phyloP scores from a whole-genome alignment of 1,140 invertebrate genomes.

The Drosophila prosaltans region DNA sequence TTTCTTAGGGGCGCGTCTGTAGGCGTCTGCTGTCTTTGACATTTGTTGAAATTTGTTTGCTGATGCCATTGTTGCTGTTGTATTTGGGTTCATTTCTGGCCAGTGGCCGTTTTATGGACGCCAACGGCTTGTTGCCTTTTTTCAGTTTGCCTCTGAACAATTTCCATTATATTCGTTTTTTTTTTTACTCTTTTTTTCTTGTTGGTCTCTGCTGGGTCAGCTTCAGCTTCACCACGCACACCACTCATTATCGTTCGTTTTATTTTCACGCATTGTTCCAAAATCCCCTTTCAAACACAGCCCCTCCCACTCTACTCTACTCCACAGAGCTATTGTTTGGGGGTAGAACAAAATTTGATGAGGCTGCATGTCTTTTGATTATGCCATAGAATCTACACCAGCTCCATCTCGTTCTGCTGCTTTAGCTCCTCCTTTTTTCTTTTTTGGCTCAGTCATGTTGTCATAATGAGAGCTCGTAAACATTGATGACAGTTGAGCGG shows the following conservation, averaged over 20 bases:
- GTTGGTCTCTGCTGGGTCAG: constrained; percentile 50
- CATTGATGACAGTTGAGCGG: constrained; percentile 73
- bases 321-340: constrained; percentile 11
- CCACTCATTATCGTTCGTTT: constrained; percentile 64
- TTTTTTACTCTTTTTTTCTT: neutral
- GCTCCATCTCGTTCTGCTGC: neutral
- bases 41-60: constrained; percentile 10
- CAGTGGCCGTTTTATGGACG: constrained; percentile 57
- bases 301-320: neutral
- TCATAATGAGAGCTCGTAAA: constrained; percentile 75
- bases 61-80: neutral
- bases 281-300: constrained; percentile 18
- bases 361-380: constrained; percentile 75
- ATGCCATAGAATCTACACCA: constrained; percentile 42
- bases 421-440: neutral
- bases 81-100: constrained; percentile 36
- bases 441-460: constrained; percentile 40
- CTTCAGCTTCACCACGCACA: constrained; percentile 52
- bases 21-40: constrained; percentile 8
- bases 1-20: neutral
- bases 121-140: constrained; percentile 74
- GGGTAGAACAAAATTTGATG: constrained; percentile 58
- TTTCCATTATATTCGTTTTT: constrained; percentile 17
- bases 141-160: constrained; percentile 45
- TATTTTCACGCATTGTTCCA: constrained; percentile 72